Evolutionary conservation across 2,797 vertebrate species (phyloP).

Genomic region (Paramormyrops hopkinsi): DNA sequence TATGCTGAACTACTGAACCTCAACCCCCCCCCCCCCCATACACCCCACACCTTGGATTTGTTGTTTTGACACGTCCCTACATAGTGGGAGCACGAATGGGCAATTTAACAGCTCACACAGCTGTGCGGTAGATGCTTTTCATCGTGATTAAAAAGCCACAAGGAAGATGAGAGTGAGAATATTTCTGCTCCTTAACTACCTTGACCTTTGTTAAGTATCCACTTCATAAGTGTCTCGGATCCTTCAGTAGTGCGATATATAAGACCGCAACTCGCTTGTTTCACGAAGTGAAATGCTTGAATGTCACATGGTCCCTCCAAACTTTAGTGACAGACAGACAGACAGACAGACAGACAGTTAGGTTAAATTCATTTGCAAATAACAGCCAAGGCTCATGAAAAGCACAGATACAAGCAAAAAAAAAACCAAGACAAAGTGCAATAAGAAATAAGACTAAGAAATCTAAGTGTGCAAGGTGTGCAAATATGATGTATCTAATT

Average conservation of each 20-base stretch:
- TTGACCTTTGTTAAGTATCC: background rate
- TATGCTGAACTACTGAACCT: background rate
- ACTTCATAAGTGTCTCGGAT: background rate
- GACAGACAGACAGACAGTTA: background rate
- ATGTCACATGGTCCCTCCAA: background rate
- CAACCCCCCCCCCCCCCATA: background rate
- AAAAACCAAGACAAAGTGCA: background rate
- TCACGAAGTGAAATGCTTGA: background rate
- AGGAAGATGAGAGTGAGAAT: background rate
- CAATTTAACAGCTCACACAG: background rate
- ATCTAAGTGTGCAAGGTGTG: background rate
- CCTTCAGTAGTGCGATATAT: background rate
- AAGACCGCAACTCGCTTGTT: background rate
- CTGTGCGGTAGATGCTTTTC: background rate
- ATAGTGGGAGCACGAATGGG: background rate
- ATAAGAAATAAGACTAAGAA: background rate
- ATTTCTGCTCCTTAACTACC: background rate
- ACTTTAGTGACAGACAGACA: background rate
- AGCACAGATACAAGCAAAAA: background rate
- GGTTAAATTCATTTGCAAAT: background rate
- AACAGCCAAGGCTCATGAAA: background rate
- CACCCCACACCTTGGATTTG: background rate
- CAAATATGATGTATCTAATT: background rate
- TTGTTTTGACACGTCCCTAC: background rate
- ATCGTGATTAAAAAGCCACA: background rate